Base-by-base conservation (phyloP, 2,113 vertebrate species). In the Gallinago media region DNA sequence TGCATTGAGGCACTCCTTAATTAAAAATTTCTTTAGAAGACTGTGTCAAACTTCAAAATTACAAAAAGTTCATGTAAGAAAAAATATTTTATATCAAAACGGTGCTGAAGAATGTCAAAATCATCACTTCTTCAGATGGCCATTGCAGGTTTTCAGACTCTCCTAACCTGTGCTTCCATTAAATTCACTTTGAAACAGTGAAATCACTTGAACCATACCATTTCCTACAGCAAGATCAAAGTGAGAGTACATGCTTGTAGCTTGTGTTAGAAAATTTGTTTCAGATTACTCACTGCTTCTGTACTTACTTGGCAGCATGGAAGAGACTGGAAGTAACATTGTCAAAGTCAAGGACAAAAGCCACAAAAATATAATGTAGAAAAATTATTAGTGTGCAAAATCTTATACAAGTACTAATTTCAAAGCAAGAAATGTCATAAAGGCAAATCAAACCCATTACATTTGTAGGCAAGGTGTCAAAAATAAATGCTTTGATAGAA, bases 291-390 rank as follows among this genome's bases (percentile, higher is more conserved):
- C 73, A 70, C 44, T 52, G 49, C 31, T 80, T 93, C 72, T 88
- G 91, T 94, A 99, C 99, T 99, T 98, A 99, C 99, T 99, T 99
- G 93, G 99, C 99, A 97, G 99, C 99, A 96, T 99, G 99, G 95
- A 99, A 99, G 90, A 99, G 99, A 86, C 99, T 99, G 98, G 85
- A 95, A 70, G 40, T 62, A 63, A 95, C 26, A 84, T 90, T 89
- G 65, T 62, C 62, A 90, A 95, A 97, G 98, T 99, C 98, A 99
- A 99, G 99, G 98, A 98, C 74, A 97, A 96, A 92, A 89, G 54
- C 29, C 74, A 87, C 22, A 82, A 26, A 81, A 88, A 90, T 21
- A 52, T 40, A 75, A 92, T 27, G 85, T 7, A 88, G 32, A 47
- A 62, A 78, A 63, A 71, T 7, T 6, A 76, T 8, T 27, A 56